These are phyloP conservation scores for Drosophila malerkotliana DNA, from an alignment of 1,140 invertebrate genomes.

Conservation along the genomic window DNA sequence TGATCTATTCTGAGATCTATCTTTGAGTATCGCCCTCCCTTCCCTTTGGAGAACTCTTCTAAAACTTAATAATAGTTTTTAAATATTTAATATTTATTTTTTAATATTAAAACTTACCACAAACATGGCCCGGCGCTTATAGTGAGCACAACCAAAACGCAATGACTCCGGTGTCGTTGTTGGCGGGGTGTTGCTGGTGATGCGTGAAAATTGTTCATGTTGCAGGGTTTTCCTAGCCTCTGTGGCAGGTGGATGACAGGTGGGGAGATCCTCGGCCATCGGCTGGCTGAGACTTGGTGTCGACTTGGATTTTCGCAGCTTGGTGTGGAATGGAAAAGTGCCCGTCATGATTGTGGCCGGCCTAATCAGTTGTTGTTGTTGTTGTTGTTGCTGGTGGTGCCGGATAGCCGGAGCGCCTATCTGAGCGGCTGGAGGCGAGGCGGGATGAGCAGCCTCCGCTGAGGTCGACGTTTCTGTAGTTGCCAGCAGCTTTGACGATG, in stretches of 20 bases:
- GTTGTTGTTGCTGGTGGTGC: conserved; percentile 35
- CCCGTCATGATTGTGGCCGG: conserved; percentile 39
- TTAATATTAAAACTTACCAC: conserved; percentile 86
- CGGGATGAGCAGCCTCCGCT: conserved; percentile 49
- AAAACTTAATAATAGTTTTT: not conserved
- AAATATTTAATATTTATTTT: not conserved
- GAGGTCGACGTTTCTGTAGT: conserved; percentile 47
- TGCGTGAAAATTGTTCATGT: conserved; percentile 27
- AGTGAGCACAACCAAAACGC: conserved; percentile 89
- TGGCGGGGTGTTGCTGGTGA: conserved; percentile 14
- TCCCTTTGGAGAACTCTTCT: not conserved
- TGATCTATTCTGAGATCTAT: too few species aligned
- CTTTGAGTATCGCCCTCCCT: too few species aligned
- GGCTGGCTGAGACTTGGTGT: conserved; percentile 59
- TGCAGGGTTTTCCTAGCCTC: conserved; percentile 54
- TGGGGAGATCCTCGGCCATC: conserved; percentile 21
- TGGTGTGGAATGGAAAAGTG: conserved; percentile 14
- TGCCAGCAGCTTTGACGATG: conserved; percentile 60
- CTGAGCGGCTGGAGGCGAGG: conserved; percentile 19
- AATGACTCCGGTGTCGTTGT: conserved; percentile 64
- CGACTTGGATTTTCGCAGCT: conserved; percentile 70
- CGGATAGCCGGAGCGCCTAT: conserved; percentile 31
- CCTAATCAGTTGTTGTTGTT: conserved; percentile 44
- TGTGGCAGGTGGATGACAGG: conserved; percentile 14
- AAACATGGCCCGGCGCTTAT: conserved; percentile 92